phyloP scores from a whole-genome alignment of 1,140 invertebrate species.

The Trichonephila clavata region DNA sequence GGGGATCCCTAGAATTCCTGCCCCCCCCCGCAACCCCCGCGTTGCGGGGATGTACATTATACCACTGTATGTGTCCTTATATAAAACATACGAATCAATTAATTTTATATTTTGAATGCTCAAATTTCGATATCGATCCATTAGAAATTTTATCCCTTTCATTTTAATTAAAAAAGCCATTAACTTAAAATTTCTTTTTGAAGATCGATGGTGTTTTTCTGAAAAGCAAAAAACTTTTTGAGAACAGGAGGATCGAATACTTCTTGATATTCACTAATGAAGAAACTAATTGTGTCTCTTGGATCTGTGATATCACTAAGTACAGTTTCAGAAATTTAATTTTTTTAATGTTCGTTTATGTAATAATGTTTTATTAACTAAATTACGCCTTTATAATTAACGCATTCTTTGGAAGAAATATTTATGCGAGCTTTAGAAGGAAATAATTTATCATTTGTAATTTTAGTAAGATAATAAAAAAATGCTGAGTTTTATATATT shows the following conservation, averaged over 20 bases:
- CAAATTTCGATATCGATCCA: too few species aligned
- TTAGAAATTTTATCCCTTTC: too few species aligned
- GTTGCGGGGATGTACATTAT: too few species aligned
- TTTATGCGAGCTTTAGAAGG: not conserved
- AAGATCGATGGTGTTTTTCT: not conserved
- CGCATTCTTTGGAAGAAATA: not conserved
- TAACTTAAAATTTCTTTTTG: not conserved
- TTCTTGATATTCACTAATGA: not conserved
- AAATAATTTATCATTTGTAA: not conserved
- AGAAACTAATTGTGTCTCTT: not conserved
- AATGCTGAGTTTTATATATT: not conserved
- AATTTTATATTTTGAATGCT: too few species aligned
- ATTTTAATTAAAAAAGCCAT: not conserved
- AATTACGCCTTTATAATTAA: not conserved
- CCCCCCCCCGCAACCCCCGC: too few species aligned
- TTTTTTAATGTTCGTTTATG: not conserved
- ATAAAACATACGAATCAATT: too few species aligned
- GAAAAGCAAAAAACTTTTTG: not conserved
- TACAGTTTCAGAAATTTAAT: not conserved
- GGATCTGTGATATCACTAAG: not conserved
- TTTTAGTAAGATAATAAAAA: not conserved
- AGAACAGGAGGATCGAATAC: not conserved
- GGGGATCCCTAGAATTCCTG: too few species aligned
- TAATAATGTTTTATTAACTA: not conserved
- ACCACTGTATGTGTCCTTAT: too few species aligned